These are phyloP conservation scores for Xenopus laevis DNA, from an alignment of 2,113 vertebrate genomes.

Conservation along the genomic window DNA sequence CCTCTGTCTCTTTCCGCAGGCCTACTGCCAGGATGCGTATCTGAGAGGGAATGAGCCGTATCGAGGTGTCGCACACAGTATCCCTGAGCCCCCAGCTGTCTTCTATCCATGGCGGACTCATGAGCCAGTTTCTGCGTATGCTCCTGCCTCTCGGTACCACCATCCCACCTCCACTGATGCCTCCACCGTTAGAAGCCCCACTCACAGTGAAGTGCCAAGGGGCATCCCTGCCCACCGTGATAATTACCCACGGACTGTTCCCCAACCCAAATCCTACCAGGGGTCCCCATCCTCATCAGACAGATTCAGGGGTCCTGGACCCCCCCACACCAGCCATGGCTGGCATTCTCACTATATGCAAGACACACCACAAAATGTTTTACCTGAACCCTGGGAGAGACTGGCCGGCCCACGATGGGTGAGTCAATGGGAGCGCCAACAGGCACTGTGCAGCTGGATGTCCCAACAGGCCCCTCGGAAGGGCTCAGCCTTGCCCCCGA, in stretches of 20 bases:
- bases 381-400: slow-evolving; percentile 51
- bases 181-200: slow-evolving; percentile 34
- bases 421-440: slow-evolving; percentile 74
- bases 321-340: slow-evolving; percentile 62
- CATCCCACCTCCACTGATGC: slow-evolving; percentile 29
- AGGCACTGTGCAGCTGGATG: slow-evolving; percentile 88
- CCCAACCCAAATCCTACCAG: slow-evolving; percentile 6
- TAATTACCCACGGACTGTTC: slow-evolving; percentile 53
- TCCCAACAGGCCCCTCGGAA: slow-evolving; percentile 74
- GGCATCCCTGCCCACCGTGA: slow-evolving; percentile 56
- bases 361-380: slow-evolving; percentile 50
- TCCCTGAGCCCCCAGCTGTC: slow-evolving; percentile 84
- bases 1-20: slow-evolving; percentile 57
- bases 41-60: slow-evolving; percentile 89
- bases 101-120: slow-evolving; percentile 72
- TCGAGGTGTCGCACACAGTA: slow-evolving; percentile 81
- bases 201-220: slow-evolving; percentile 49
- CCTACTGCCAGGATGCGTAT: slow-evolving; percentile 94
- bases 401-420: slow-evolving; percentile 51
- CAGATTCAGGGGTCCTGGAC: slow-evolving; percentile 40
- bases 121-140: slow-evolving; percentile 50
- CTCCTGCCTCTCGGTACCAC: slow-evolving; percentile 48
- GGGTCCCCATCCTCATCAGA: slow-evolving; percentile 45
- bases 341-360: slow-evolving; percentile 61
- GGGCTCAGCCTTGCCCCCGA: slow-evolving; percentile 66